Evolutionary conservation across 2,888 invertebrate genomes (phyloP).

Genomic region (Lagria hirta): DNA sequence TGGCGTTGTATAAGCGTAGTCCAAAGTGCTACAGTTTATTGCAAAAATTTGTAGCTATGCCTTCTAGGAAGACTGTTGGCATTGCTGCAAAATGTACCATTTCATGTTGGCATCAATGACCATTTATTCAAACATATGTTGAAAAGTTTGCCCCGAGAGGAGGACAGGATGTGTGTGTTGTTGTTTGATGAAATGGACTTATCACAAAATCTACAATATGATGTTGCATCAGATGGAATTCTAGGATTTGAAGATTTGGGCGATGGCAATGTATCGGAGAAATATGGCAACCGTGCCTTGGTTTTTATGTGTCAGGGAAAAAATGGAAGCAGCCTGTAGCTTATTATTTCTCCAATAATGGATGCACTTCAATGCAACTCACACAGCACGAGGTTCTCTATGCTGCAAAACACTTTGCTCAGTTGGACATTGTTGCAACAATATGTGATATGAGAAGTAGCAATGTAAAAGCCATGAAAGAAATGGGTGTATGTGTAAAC

Average conservation of each 20-base stretch:
- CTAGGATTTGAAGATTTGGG: conserved; percentile 24
- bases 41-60: conserved; percentile 4
- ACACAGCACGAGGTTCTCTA: conserved; percentile 16
- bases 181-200: conserved; percentile 10
- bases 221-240: conserved; percentile 19
- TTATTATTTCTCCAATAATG: conserved; percentile 19
- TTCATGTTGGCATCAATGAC: conserved; percentile 2
- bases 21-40: conserved; percentile 10
- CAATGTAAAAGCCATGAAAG: conserved; percentile 8
- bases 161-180: conserved; percentile 1
- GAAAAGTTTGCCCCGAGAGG: background rate
- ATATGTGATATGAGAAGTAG: conserved; percentile 21
- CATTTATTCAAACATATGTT: conserved; percentile 3
- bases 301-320: conserved; percentile 18
- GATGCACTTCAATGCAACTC: background rate
- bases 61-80: conserved; percentile 7
- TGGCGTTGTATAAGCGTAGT: conserved; percentile 2
- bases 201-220: conserved; percentile 13
- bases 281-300: conserved; percentile 15
- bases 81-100: conserved; percentile 3
- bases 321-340: conserved; percentile 24
- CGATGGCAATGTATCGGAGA: background rate
- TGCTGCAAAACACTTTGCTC: conserved; percentile 10
- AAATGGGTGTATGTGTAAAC: conserved; percentile 8
- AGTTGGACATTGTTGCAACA: conserved; percentile 8